Percentiles rank a stretch among this genome's conserved stretches.
phyloP scores from a whole-genome alignment of 2,113 vertebrate species.

The Sphyrna mokarran region DNA sequence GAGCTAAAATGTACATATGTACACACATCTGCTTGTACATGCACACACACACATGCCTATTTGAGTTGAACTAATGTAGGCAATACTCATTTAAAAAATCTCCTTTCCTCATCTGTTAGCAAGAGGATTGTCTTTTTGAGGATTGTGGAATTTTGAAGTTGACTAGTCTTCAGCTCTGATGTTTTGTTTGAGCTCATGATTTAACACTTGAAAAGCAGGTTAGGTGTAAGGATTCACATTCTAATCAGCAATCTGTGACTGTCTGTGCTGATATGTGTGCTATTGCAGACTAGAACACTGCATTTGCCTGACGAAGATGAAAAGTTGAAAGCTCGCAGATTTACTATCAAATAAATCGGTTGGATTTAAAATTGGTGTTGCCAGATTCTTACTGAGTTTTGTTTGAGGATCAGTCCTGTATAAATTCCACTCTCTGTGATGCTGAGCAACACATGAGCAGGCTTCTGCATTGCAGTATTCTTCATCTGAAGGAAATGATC shows the following conservation, averaged over 20 bases:
- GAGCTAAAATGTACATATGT: neutral
- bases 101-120: neutral
- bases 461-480: neutral
- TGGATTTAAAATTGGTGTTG: no score
- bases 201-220: no score
- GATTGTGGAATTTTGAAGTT: neutral
- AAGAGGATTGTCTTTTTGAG: neutral
- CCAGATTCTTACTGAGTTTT: no score
- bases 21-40: neutral
- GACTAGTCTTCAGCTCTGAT: neutral
- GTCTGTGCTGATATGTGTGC: no score
- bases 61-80: neutral
- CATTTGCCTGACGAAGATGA: no score
- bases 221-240: no score
- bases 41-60: neutral
- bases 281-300: no score
- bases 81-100: neutral
- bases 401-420: neutral
- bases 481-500: neutral
- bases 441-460: neutral
- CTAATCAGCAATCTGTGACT: no score
- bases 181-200: neutral
- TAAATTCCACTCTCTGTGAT: neutral
- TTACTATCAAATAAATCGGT: no score
- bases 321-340: no score